These are phyloP conservation scores for Hydractinia symbiolongicarpus DNA, from an alignment of 30 jellyfish, hydroid and myxozoan genomes.

Conservation along the genomic window DNA sequence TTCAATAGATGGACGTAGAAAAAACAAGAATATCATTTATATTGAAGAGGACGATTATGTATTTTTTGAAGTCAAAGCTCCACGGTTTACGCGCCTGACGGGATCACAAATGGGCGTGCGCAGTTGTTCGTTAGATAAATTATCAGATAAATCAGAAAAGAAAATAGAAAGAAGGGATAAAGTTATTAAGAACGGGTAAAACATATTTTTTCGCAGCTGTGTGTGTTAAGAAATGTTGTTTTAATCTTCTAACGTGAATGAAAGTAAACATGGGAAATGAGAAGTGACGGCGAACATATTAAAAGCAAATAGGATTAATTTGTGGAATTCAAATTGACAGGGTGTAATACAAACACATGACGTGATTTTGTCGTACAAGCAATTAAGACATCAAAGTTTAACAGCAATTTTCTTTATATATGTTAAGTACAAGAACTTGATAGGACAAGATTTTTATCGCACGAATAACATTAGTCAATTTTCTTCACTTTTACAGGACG, in stretches of 20 bases:
- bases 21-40: not conserved
- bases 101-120: constrained; percentile 6
- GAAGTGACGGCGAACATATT: not conserved
- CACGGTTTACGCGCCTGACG: not conserved
- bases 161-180: not conserved
- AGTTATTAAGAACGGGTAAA: constrained; percentile 10
- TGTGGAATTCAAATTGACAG: too few relatives aligned
- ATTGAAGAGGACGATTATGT: constrained; percentile 7
- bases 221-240: not conserved
- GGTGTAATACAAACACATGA: too few relatives aligned
- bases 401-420: too few relatives aligned
- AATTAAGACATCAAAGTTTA: too few relatives aligned
- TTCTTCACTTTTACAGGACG: too few relatives aligned
- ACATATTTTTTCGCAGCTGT: not conserved
- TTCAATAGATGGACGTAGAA: constrained; percentile 15
- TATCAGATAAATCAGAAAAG: too few relatives aligned
- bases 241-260: not conserved
- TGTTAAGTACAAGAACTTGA: too few relatives aligned
- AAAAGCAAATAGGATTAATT: too few relatives aligned
- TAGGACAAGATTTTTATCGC: too few relatives aligned
- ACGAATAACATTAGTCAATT: too few relatives aligned
- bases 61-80: constrained; percentile 5
- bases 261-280: not conserved
- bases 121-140: not conserved
- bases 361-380: too few relatives aligned